Percentiles rank a stretch among this genome's conserved stretches.
Evolutionary conservation across 2,888 invertebrate genomes (phyloP).

Genomic region (Dasysyrphus albostriatus): DNA sequence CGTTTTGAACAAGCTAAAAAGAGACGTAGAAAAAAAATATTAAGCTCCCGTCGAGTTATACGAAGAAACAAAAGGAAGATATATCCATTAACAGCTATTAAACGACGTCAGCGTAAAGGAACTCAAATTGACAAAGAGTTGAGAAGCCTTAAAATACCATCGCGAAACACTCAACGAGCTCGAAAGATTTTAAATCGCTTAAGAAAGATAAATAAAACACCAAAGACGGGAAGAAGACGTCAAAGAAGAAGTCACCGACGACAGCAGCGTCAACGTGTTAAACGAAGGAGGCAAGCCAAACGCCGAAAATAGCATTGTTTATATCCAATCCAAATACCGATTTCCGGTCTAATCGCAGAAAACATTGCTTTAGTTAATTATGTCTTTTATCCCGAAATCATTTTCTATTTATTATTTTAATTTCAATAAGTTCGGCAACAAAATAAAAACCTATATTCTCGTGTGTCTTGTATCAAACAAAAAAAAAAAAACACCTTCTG

Average conservation of each 20-base stretch:
- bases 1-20: background rate
- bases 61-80: background rate
- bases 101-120: background rate
- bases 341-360: constrained; percentile 4
- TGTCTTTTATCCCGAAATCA: constrained; percentile 11
- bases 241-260: background rate
- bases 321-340: background rate
- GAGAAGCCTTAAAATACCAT: background rate
- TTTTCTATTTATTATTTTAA: constrained; percentile 30
- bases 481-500: constrained; percentile 13
- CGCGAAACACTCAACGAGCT: background rate
- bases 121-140: background rate
- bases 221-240: background rate
- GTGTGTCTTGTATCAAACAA: background rate
- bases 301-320: constrained; percentile 23
- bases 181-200: background rate
- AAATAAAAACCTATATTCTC: constrained; percentile 5
- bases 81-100: background rate
- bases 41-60: background rate
- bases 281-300: background rate
- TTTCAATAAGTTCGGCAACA: constrained; percentile 23
- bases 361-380: background rate
- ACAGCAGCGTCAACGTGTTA: background rate
- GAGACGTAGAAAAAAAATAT: background rate
- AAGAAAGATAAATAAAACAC: background rate